Conservation (phyloP, 2,888 invertebrate species). For the Tineola bisselliella region DNA sequence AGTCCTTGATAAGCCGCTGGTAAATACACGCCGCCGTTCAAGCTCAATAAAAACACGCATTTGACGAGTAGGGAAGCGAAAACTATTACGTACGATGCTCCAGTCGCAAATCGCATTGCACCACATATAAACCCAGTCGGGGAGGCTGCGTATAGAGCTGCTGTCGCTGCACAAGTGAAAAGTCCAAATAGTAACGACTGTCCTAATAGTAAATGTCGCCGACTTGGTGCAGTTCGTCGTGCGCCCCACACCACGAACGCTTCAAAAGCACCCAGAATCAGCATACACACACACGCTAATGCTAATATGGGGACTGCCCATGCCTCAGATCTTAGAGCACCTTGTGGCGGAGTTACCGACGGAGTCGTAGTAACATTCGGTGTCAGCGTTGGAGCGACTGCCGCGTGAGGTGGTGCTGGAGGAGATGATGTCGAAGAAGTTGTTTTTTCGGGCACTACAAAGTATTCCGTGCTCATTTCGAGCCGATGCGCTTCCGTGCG, state of each 20-base stretch:
- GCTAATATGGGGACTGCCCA: slow-evolving; percentile 93
- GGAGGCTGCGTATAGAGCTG: slow-evolving; percentile 79
- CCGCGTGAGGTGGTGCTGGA: slow-evolving; percentile 31
- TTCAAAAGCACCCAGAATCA: slow-evolving; percentile 87
- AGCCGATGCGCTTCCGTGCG: slow-evolving; percentile 57
- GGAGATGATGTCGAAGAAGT: slow-evolving; percentile 38
- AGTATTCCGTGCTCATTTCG: slow-evolving; percentile 88
- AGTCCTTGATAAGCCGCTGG: slow-evolving; percentile 93
- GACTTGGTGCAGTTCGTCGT: slow-evolving; percentile 82
- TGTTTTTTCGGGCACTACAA: slow-evolving; percentile 73
- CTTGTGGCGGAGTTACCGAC: slow-evolving; percentile 29
- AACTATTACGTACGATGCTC: slow-evolving; percentile 84
- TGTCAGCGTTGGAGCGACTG: slow-evolving; percentile 35
- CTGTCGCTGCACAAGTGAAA: slow-evolving; percentile 82
- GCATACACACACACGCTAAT: slow-evolving; percentile 84
- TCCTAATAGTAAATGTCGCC: slow-evolving; percentile 86
- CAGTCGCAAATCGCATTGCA: slow-evolving; percentile 82
- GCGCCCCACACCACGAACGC: slow-evolving; percentile 85
- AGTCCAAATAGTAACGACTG: slow-evolving; percentile 87
- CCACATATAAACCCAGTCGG: slow-evolving; percentile 85
- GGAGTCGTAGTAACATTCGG: slow-evolving; percentile 32
- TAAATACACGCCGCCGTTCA: slow-evolving; percentile 90
- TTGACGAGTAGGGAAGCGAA: slow-evolving; percentile 93
- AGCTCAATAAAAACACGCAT: slow-evolving; percentile 90
- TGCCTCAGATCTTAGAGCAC: slow-evolving; percentile 74